Percentiles rank a stretch among this genome's conserved stretches.
Conservation (phyloP, 2,888 invertebrate species). For the Hoplodrina ambigua region DNA sequence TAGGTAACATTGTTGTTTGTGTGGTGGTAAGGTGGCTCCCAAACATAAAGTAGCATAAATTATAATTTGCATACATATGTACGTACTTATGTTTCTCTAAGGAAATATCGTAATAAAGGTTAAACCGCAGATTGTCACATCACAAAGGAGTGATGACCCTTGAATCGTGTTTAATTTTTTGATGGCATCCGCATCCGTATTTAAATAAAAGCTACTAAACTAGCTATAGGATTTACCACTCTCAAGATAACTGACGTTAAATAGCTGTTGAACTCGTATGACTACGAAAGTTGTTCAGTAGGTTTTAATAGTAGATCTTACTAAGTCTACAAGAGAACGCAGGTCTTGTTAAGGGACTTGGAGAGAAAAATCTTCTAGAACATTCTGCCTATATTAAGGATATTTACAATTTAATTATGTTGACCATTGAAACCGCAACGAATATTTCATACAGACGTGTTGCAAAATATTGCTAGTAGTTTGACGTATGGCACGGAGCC, state of each 20-base stretch:
- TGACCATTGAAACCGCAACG: neutral
- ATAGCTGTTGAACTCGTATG: constrained; percentile 1
- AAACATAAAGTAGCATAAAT: neutral
- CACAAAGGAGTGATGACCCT: neutral
- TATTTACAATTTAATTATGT: neutral
- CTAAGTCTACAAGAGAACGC: constrained; percentile 10
- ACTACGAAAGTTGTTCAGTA: constrained; percentile 30
- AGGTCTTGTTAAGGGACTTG: neutral
- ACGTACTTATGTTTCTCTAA: neutral
- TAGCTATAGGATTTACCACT: constrained; percentile 6
- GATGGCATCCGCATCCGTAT: neutral
- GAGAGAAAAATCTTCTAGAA: constrained; percentile 1
- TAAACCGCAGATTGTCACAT: neutral
- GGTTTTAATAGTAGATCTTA: constrained; percentile 25
- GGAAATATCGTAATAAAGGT: neutral
- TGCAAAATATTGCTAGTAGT: constrained; percentile 20
- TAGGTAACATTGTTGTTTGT: too few species aligned
- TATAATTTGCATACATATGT: neutral
- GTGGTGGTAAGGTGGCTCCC: neutral
- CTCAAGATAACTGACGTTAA: neutral
- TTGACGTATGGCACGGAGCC: constrained; percentile 36
- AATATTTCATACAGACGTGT: constrained; percentile 1
- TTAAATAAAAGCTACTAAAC: neutral
- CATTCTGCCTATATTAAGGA: neutral
- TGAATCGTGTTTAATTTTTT: neutral